phyloP scores from a whole-genome alignment of 2,888 invertebrate genomes.

The Tipula confusa region DNA sequence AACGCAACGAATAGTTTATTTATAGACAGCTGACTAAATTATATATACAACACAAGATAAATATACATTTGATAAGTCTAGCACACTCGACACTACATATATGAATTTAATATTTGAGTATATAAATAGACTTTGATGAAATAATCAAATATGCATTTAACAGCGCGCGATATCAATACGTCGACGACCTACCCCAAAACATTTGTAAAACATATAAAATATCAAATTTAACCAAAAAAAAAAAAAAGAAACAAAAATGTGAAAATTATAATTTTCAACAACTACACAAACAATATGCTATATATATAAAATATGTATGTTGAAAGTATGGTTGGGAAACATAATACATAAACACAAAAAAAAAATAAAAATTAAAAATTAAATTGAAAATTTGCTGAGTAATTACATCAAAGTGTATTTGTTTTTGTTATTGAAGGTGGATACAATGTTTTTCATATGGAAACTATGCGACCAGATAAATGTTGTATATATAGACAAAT shows the following conservation, averaged over 20 bases:
- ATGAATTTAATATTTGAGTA: too few relatives aligned
- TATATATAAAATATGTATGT: neutral
- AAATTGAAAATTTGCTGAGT: slow-evolving; percentile 20
- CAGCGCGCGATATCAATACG: neutral
- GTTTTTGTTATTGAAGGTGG: neutral
- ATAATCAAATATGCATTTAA: neutral
- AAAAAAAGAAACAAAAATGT: too few relatives aligned
- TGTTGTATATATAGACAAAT: neutral
- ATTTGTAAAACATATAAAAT: neutral
- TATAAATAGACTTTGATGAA: neutral
- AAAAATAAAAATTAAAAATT: neutral
- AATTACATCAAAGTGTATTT: neutral
- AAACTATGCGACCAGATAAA: neutral
- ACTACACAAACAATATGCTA: slow-evolving; percentile 6
- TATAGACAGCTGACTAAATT: neutral
- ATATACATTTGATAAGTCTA: neutral
- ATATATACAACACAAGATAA: neutral
- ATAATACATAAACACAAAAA: neutral
- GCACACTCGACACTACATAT: neutral
- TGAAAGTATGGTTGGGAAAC: neutral
- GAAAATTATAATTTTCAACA: slow-evolving; percentile 21
- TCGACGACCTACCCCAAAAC: neutral
- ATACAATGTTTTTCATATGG: neutral
- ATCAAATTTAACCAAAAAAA: neutral
- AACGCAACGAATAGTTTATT: neutral